phyloP scores from a whole-genome alignment of 2,113 vertebrate genomes.

The Butorides virescens region DNA sequence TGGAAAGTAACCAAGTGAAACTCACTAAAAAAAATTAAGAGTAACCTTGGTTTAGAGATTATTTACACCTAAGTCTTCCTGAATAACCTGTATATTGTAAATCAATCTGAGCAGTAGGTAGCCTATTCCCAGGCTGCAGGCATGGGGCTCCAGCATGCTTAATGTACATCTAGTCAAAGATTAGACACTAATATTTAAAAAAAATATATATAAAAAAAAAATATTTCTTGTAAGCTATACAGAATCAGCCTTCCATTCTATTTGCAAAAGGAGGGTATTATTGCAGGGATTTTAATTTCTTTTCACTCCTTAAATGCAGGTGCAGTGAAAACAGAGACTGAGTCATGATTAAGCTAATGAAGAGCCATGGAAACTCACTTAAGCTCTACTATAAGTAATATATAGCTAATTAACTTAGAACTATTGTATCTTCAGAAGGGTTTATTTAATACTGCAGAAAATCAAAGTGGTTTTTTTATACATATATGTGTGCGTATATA shows the following conservation, averaged over 20 bases:
- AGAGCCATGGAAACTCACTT: constrained; percentile 3
- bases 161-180: background rate
- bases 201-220: background rate
- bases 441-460: background rate
- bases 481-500: fast-evolving
- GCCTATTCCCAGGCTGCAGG: background rate
- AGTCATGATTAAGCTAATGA: constrained; percentile 8
- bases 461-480: background rate
- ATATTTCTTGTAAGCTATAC: background rate
- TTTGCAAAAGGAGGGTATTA: background rate
- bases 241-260: background rate
- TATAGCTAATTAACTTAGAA: background rate
- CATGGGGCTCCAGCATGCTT: background rate
- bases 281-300: background rate
- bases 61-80: background rate
- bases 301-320: background rate
- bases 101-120: background rate
- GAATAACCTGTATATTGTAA: background rate
- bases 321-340: background rate
- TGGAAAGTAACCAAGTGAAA: background rate
- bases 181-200: background rate
- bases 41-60: background rate
- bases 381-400: background rate
- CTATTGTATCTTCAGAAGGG: background rate
- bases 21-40: background rate